phyloP scores from a whole-genome alignment of 2,113 vertebrate genomes.

The Oreotrochilus melanogaster region DNA sequence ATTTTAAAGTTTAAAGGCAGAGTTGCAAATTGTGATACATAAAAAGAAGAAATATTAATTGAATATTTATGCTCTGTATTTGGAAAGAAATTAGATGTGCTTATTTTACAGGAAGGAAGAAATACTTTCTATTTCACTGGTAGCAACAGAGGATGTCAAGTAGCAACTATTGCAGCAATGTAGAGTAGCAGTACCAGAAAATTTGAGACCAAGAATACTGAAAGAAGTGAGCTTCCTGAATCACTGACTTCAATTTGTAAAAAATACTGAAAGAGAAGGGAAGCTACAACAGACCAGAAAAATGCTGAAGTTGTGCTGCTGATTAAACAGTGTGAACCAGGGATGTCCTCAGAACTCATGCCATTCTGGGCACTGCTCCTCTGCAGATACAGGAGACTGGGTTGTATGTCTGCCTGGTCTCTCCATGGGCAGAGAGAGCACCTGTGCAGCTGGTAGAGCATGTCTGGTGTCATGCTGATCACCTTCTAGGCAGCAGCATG shows the following conservation, averaged over 20 bases:
- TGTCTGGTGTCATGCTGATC: neutral
- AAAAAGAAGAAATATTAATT: neutral
- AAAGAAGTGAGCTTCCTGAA: neutral
- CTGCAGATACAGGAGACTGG: neutral
- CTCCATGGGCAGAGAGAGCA: fast-evolving
- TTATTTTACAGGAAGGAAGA: neutral
- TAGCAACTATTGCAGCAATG: neutral
- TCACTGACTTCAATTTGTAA: neutral
- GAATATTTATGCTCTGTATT: neutral
- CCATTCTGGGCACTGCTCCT: neutral
- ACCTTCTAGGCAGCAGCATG: neutral
- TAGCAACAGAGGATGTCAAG: neutral
- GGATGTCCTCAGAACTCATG: neutral
- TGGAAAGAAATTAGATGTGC: neutral
- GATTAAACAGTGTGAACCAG: neutral
- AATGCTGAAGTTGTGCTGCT: neutral
- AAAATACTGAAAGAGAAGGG: neutral
- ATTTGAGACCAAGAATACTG: neutral
- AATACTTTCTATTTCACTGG: neutral
- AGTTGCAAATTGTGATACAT: neutral
- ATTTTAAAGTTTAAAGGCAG: neutral
- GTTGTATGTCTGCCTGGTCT: neutral
- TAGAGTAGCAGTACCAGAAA: neutral
- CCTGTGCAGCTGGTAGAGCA: neutral
- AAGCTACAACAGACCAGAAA: neutral